Percentiles rank a stretch among this genome's conserved stretches.
Conservation (phyloP, 1,140 invertebrate species). For the Aradophagus sp. region DNA sequence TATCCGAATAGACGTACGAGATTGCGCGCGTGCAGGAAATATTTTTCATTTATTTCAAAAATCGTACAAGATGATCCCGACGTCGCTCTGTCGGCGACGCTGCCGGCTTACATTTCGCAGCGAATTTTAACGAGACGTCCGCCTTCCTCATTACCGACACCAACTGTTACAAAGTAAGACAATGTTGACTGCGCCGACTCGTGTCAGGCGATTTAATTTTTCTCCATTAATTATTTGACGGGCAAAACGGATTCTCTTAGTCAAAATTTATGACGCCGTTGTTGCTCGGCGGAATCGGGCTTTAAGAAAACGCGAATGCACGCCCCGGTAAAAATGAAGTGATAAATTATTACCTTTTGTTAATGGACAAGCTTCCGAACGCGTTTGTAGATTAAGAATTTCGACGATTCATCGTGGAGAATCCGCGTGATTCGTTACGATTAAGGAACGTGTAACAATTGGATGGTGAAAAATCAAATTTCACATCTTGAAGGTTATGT, state of each 20-base stretch:
- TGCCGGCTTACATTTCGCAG: conserved; percentile 17
- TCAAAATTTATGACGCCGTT: conserved; percentile 19
- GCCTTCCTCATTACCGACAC: conserved; percentile 49
- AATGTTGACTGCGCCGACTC: conserved; percentile 27
- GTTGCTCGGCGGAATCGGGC: no score
- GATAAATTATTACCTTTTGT: no score
- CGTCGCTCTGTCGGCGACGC: conserved; percentile 8
- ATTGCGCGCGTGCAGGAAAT: conserved; percentile 13
- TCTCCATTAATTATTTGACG: conserved; percentile 36
- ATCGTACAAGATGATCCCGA: conserved; percentile 16
- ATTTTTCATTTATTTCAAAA: conserved; percentile 37
- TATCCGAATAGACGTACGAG: conserved; percentile 29
- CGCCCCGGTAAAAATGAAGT: no score
- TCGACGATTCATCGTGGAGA: no score
- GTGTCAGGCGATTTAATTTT: conserved; percentile 36
- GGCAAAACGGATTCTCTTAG: conserved; percentile 17
- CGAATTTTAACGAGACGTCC: conserved; percentile 47
- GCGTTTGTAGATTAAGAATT: no score
- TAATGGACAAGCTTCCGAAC: no score
- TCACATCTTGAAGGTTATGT: no score
- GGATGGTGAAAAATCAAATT: no score
- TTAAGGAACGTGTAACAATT: no score
- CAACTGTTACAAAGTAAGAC: conserved; percentile 38
- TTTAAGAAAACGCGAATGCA: no score
- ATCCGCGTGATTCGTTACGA: no score